Base-by-base conservation (phyloP, 2,797 vertebrate species). In the Microctenopoma stevenorrisi region DNA sequence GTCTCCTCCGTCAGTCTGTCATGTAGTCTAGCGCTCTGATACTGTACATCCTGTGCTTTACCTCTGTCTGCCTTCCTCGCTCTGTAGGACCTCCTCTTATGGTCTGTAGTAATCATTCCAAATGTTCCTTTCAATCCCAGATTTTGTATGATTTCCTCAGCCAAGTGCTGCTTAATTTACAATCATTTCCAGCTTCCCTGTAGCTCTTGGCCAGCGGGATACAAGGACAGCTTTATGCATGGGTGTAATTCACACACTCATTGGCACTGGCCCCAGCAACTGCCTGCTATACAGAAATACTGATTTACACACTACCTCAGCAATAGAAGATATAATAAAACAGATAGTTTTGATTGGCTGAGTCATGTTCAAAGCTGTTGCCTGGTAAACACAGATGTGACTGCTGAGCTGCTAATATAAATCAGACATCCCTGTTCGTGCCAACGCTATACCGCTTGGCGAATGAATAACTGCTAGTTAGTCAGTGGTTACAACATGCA, bases 201-300 rank as follows among this genome's bases (percentile, higher is more conserved):
- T 78, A 85, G 89, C 85, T 91, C 81, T 86, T 91, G 88, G 89
- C 90, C 86, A 83, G 86, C 81, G 62, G 85, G 86, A 85, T 81
- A 92, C 87, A 92, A 91, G 89, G 83, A 85, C 87, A 88, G 88
- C 88, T 88, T 90, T 90, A 92, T 90, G 88, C 86, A 86, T 52
- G 84, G 81, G 86, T 87, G 83, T 89, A 91, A 91, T 92, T 91
- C 89, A 92, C 91, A 92, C 86, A 89, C 87, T 88, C 85, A 74
- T 81, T 91, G 90, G 89, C 90, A 88, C 64, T 0, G 51, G 78
- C 85, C 81, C 87, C 84, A 78, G 86, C 89, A 85, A 90, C 90
- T 87, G 89, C 84, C 87, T 80, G 79, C 87, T 82, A 59, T 74
- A 81, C 76, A 81, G 78, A 86, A 88, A 90, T 61, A 69, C 81